phyloP scores from a whole-genome alignment of 2,797 vertebrate species.

The Sylvia borin region DNA sequence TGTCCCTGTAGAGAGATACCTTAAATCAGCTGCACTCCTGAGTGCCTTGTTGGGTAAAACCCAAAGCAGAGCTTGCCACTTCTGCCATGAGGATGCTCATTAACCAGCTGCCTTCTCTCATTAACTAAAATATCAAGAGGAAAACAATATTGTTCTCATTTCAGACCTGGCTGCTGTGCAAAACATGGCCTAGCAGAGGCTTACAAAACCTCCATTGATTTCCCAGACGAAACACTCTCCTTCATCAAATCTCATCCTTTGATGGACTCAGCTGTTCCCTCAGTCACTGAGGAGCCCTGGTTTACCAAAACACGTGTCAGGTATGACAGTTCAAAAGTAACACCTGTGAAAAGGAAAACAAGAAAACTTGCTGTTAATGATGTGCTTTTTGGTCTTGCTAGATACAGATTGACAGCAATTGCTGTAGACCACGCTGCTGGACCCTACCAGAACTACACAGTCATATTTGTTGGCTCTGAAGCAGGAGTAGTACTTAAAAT shows the following conservation, averaged over 20 bases:
- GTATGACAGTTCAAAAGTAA: conserved; percentile 70
- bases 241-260: conserved; percentile 99
- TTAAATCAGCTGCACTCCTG: conserved; percentile 1
- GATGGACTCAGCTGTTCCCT: conserved; percentile 94
- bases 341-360: background rate
- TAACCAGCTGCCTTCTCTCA: conserved; percentile 25
- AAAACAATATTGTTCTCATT: conserved; percentile 64
- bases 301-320: conserved; percentile 98
- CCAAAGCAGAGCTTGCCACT: background rate
- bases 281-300: conserved; percentile 94
- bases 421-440: conserved; percentile 92
- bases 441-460: conserved; percentile 93
- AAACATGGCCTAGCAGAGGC: conserved; percentile 90
- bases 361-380: background rate
- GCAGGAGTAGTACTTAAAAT: conserved; percentile 95
- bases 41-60: background rate
- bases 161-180: conserved; percentile 94
- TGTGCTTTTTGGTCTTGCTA: conserved; percentile 55
- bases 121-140: conserved; percentile 28
- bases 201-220: conserved; percentile 93
- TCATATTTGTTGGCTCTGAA: conserved; percentile 95
- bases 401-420: conserved; percentile 92
- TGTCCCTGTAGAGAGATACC: background rate
- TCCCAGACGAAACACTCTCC: conserved; percentile 94
- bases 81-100: conserved; percentile 4